Evolutionary conservation across 23 tunicate genomes (phyloP).

Genomic region (Halocynthia roretzi): DNA sequence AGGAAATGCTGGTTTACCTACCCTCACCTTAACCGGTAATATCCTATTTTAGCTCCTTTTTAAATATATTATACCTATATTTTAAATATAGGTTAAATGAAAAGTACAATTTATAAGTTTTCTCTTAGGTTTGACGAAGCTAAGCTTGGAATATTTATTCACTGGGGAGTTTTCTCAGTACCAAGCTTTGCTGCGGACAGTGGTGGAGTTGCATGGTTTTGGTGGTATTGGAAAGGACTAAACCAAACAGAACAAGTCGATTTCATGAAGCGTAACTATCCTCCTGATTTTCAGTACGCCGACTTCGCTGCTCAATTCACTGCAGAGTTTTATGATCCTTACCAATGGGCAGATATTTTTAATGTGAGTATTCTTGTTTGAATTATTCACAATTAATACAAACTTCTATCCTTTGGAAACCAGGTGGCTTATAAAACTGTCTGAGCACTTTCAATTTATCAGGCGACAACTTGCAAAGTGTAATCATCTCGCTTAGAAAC

Average conservation of each 20-base stretch:
- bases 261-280: conserved; percentile 32
- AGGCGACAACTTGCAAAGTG: no score
- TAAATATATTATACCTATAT: no score
- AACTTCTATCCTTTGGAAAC: no score
- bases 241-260: conserved; percentile 3
- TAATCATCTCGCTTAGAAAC: no score
- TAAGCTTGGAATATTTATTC: conserved; percentile 50
- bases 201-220: conserved; percentile 31
- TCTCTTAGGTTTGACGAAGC: conserved; percentile 54
- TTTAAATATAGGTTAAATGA: no score
- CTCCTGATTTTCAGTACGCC: conserved; percentile 23
- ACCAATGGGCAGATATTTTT: conserved; percentile 39
- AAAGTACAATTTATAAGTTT: no score
- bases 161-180: conserved; percentile 63
- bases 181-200: conserved; percentile 38
- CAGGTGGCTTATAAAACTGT: no score
- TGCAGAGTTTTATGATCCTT: conserved; percentile 37
- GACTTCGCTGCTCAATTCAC: conserved; percentile 40
- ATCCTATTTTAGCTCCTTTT: no score
- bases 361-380: neutral
- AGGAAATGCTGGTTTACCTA: no score
- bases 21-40: no score
- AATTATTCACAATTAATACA: no score
- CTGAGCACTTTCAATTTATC: no score
- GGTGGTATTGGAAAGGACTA: conserved; percentile 50